Conservation (phyloP, 2,888 invertebrate genomes). For the Drosophila lutescens region DNA sequence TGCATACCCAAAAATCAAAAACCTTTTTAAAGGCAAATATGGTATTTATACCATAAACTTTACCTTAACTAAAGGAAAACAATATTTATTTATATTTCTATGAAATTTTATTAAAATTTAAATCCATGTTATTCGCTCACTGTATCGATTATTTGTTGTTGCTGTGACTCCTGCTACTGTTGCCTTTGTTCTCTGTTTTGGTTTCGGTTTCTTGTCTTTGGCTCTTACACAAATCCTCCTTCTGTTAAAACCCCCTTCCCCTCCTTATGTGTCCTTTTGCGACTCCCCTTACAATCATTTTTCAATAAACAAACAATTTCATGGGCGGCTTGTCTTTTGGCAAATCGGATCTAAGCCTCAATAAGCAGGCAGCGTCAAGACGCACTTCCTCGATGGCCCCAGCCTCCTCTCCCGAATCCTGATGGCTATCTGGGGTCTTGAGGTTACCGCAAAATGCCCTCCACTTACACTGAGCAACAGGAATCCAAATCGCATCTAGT, state of each 20-base stretch:
- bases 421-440: conserved; percentile 61
- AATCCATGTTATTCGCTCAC: neutral
- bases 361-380: conserved; percentile 79
- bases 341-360: conserved; percentile 81
- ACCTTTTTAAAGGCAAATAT: too few relatives aligned
- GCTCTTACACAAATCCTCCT: conserved; percentile 42
- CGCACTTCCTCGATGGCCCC: conserved; percentile 64
- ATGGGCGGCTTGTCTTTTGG: conserved; percentile 76
- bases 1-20: too few relatives aligned
- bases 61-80: too few relatives aligned
- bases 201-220: conserved; percentile 59
- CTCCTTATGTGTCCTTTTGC: conserved; percentile 4
- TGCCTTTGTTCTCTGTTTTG: conserved; percentile 34
- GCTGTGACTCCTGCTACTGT: conserved; percentile 15
- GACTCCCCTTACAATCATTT: conserved; percentile 69
- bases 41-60: too few relatives aligned
- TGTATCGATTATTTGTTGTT: conserved; percentile 4
- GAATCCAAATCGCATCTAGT: conserved; percentile 32
- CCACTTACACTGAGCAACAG: conserved; percentile 61
- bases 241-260: conserved; percentile 14
- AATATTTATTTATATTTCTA: too few relatives aligned
- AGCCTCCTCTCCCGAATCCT: conserved; percentile 9
- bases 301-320: conserved; percentile 81
- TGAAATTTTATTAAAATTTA: neutral
- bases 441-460: conserved; percentile 39